These are phyloP conservation scores for Ictidomys tridecemlineatus DNA, from an alignment of 2,113 vertebrate genomes.

Conservation along the genomic window DNA sequence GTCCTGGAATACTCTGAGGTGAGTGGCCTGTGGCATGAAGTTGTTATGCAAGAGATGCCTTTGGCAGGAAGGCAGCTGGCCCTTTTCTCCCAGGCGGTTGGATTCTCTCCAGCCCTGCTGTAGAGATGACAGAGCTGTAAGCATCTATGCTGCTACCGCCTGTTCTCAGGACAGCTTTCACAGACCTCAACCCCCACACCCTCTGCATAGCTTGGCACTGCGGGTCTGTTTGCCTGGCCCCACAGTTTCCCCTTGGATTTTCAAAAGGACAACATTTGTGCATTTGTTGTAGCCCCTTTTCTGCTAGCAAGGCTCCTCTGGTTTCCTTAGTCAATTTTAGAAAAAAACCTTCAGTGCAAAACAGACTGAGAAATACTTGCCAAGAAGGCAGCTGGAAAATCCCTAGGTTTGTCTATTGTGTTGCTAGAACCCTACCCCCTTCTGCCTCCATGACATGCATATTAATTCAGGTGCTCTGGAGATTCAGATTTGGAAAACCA, in stretches of 20 bases:
- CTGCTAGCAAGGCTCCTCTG: not conserved
- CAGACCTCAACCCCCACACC: not conserved
- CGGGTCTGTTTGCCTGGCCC: not conserved
- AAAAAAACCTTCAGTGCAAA: not conserved
- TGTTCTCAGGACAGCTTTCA: not conserved
- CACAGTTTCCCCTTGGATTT: not conserved
- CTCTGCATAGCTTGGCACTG: not conserved
- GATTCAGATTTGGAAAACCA: not conserved
- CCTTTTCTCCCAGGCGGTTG: not conserved
- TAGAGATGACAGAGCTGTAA: not conserved
- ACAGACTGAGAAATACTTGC: not conserved
- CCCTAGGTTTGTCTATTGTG: not conserved
- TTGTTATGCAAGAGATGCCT: slow-evolving; percentile 5
- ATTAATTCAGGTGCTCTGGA: not conserved
- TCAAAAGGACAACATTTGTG: not conserved
- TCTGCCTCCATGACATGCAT: not conserved
- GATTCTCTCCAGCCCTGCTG: not conserved
- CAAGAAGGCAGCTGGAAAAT: slow-evolving; percentile 40
- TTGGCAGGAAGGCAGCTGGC: not conserved
- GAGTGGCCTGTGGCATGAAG: not conserved
- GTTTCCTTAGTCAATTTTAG: not conserved
- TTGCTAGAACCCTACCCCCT: not conserved
- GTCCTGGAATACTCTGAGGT: not conserved
- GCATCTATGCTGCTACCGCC: not conserved
- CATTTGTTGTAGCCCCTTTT: not conserved